phyloP scores from a whole-genome alignment of 1,140 invertebrate species.

The Anoplophora glabripennis region DNA sequence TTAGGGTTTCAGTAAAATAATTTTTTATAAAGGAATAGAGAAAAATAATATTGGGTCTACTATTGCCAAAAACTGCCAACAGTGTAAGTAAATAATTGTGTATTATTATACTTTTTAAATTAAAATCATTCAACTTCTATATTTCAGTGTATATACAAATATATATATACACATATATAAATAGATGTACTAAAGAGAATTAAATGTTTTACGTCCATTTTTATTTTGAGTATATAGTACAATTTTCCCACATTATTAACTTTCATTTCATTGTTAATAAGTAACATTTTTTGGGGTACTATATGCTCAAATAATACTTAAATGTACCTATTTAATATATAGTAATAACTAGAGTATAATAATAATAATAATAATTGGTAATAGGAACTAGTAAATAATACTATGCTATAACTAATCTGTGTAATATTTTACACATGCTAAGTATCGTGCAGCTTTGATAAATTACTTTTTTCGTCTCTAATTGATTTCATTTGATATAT shows the following conservation, averaged over 20 bases:
- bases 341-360: conserved; percentile 37
- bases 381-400: conserved; percentile 14
- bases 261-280: conserved; percentile 16
- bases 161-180: conserved; percentile 39
- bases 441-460: conserved; percentile 27
- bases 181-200: conserved; percentile 40
- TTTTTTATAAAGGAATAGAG: conserved; percentile 17
- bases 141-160: conserved; percentile 5
- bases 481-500: not conserved
- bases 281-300: conserved; percentile 30
- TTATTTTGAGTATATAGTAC: conserved; percentile 40
- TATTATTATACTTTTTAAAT: conserved; percentile 22
- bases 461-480: not conserved
- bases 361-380: conserved; percentile 5
- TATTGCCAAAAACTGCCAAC: conserved; percentile 46
- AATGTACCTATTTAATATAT: conserved; percentile 43
- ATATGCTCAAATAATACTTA: conserved; percentile 43
- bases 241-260: conserved; percentile 22
- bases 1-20: conserved; percentile 20
- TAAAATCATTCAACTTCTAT: conserved; percentile 29
- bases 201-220: conserved; percentile 43
- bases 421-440: conserved; percentile 34
- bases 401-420: conserved; percentile 9
- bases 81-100: conserved; percentile 27
- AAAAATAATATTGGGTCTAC: conserved; percentile 39